phyloP scores from a whole-genome alignment of 92 coral and sea anemone species.

The Palythoa heliodiscus region DNA sequence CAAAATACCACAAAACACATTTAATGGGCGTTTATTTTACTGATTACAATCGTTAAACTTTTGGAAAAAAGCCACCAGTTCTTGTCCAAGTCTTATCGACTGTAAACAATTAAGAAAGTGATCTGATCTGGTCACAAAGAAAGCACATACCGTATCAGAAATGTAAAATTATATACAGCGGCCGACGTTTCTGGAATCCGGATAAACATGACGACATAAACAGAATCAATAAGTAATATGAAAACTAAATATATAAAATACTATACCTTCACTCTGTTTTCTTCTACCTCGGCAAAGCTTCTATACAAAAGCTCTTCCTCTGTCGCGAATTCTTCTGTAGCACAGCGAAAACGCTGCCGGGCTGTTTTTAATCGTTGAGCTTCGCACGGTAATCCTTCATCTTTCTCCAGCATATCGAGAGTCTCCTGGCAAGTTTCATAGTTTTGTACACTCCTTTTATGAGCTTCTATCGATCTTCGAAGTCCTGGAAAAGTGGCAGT shows the following conservation, averaged over 20 bases:
- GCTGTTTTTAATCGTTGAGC: conserved; percentile 83
- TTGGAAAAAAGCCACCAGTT: conserved; percentile 7
- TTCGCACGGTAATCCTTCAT: conserved; percentile 76
- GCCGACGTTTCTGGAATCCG: conserved; percentile 11
- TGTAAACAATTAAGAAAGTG: conserved; percentile 3
- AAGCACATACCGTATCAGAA: not conserved
- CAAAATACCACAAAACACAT: conserved; percentile 12
- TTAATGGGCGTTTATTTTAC: conserved; percentile 6
- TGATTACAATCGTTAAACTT: conserved; percentile 29
- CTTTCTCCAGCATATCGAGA: conserved; percentile 78
- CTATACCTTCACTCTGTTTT: conserved; percentile 91
- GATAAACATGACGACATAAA: conserved; percentile 18
- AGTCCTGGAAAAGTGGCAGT: conserved; percentile 94
- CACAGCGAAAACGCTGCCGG: conserved; percentile 86
- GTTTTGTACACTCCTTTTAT: conserved; percentile 89
- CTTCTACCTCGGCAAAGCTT: conserved; percentile 92
- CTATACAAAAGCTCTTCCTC: conserved; percentile 87
- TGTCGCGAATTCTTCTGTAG: conserved; percentile 85
- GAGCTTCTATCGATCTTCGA: conserved; percentile 90
- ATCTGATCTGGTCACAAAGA: not conserved
- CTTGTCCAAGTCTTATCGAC: conserved; percentile 10
- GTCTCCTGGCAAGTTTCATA: conserved; percentile 92
- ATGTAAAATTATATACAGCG: not conserved
- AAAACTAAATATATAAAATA: not conserved
- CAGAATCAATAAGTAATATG: not conserved